Evolutionary conservation across 2,888 invertebrate species (phyloP).

Genomic region (Geotrupes spiniger): DNA sequence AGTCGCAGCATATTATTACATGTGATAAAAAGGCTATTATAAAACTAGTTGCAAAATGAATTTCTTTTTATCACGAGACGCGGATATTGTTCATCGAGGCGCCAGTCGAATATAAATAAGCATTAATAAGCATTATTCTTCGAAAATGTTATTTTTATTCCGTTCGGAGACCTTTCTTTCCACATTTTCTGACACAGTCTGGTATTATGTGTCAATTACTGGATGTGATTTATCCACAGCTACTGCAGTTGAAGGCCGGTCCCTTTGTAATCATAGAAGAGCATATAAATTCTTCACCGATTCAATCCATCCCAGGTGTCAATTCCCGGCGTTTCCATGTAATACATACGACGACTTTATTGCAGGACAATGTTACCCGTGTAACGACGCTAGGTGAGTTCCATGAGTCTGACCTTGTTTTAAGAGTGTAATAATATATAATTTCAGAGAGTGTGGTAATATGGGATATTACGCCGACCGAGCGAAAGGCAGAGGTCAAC

Average conservation of each 20-base stretch:
- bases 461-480: conserved; percentile 93
- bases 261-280: conserved; percentile 87
- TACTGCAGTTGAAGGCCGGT: conserved; percentile 79
- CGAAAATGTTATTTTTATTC: too few species aligned
- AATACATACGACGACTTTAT: conserved; percentile 80
- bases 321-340: conserved; percentile 90
- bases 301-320: conserved; percentile 86
- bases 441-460: conserved; percentile 67
- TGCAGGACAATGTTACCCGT: conserved; percentile 74
- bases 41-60: too few species aligned
- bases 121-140: too few species aligned
- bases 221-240: conserved; percentile 55
- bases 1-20: too few species aligned
- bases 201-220: too few species aligned
- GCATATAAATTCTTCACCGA: conserved; percentile 95
- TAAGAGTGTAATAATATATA: conserved; percentile 14
- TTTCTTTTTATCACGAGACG: too few species aligned
- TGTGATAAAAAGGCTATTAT: too few species aligned
- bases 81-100: too few species aligned
- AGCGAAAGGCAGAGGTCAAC: conserved; percentile 76
- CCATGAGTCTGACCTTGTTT: conserved; percentile 10
- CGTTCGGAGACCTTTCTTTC: too few species aligned
- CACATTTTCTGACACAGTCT: too few species aligned
- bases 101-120: too few species aligned
- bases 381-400: conserved; percentile 51